A percentile compares a stretch with the other conserved stretches of the same genome.
Evolutionary conservation across 1,140 invertebrate species (phyloP).

Genomic region (Pachypsylla venusta): DNA sequence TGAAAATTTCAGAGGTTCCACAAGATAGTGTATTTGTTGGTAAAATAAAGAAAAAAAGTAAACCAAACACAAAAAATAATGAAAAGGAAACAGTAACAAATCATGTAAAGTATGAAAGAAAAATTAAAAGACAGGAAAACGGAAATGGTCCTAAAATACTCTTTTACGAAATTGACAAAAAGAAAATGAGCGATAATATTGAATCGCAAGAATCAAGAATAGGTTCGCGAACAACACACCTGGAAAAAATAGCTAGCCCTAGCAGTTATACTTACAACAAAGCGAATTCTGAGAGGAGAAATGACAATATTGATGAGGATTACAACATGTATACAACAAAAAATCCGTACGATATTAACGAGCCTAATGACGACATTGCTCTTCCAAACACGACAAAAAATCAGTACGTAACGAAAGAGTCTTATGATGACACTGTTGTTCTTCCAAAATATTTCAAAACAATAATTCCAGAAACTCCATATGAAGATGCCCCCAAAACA

Average conservation of each 20-base stretch:
- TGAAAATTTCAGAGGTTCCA: conserved; percentile 1
- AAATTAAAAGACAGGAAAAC: background rate
- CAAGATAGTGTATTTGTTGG: too few relatives aligned
- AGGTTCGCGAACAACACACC: too few relatives aligned
- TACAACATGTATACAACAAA: background rate
- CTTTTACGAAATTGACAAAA: background rate
- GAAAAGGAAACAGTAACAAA: conserved; percentile 1
- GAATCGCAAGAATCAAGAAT: background rate
- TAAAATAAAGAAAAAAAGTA: background rate
- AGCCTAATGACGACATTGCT: too few relatives aligned
- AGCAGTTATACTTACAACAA: background rate
- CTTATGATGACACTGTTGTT: too few relatives aligned
- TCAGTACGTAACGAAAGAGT: too few relatives aligned
- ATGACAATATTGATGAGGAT: background rate
- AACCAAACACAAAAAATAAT: background rate
- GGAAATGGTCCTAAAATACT: background rate
- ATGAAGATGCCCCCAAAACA: conserved; percentile 1
- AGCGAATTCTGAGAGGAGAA: background rate
- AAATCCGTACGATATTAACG: too few relatives aligned
- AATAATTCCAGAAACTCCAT: background rate
- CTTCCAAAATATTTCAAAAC: background rate
- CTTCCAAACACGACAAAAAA: too few relatives aligned
- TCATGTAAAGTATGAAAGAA: conserved; percentile 6
- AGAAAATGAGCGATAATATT: background rate
- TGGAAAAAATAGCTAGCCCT: background rate